Conservation (phyloP, 1,140 invertebrate genomes). For the Arctopsyche grandis region DNA sequence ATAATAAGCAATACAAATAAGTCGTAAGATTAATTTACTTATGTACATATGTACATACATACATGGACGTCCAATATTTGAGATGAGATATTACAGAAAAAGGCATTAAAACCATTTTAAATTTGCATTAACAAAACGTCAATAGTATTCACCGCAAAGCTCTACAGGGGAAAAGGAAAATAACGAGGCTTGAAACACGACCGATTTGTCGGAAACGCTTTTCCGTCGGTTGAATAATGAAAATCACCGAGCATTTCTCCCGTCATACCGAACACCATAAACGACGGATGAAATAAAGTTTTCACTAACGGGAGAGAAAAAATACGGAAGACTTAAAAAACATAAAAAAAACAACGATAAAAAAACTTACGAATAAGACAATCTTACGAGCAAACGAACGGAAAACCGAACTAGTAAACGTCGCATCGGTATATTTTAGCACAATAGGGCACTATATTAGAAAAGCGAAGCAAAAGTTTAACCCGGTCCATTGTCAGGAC, state of each 20-base stretch:
- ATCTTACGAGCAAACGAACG: background rate
- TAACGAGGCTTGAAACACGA: background rate
- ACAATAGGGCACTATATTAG: too few relatives aligned
- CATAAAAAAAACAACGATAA: background rate
- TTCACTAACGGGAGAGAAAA: background rate
- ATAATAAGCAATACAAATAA: too few relatives aligned
- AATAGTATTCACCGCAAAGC: too few relatives aligned
- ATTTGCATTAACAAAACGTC: too few relatives aligned
- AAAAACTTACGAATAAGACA: background rate
- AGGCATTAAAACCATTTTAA: too few relatives aligned
- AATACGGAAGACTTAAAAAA: background rate
- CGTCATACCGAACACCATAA: background rate
- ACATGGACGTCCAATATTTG: too few relatives aligned
- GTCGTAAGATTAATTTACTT: too few relatives aligned
- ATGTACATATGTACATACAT: too few relatives aligned
- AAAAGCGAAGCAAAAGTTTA: slow-evolving; percentile 11
- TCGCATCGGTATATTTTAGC: too few relatives aligned
- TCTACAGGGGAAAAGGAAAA: background rate
- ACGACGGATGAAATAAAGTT: background rate
- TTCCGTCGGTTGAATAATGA: slow-evolving; percentile 17
- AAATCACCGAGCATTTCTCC: background rate
- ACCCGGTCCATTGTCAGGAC: background rate
- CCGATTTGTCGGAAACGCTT: slow-evolving; percentile 6
- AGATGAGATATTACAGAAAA: too few relatives aligned
- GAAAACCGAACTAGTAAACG: background rate